These are phyloP conservation scores for Perccottus glenii DNA, from an alignment of 2,113 vertebrate species.

Conservation along the genomic window DNA sequence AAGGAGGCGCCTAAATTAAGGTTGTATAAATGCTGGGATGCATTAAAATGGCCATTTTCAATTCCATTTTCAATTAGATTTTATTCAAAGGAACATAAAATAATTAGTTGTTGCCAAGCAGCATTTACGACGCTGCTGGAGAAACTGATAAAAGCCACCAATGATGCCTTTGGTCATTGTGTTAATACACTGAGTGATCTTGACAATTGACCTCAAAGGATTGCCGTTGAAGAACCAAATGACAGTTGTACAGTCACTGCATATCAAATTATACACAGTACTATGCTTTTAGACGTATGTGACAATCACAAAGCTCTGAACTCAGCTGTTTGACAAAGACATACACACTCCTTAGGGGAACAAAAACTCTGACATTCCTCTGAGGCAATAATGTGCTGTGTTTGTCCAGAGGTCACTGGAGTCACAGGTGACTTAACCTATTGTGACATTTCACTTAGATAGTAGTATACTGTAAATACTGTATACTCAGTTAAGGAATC, in stretches of 20 bases:
- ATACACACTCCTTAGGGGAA: constrained; percentile 14
- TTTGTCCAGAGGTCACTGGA: constrained; percentile 36
- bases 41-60: too few relatives aligned
- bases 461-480: too few relatives aligned
- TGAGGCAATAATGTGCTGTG: constrained; percentile 26
- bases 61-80: too few relatives aligned
- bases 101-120: too few relatives aligned
- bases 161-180: neutral
- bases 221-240: constrained; percentile 15
- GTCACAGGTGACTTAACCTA: constrained; percentile 36
- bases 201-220: constrained; percentile 29
- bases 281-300: constrained; percentile 1
- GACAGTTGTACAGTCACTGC: constrained; percentile 7
- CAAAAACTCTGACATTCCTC: constrained; percentile 43
- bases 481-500: constrained; percentile 8
- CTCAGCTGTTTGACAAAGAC: neutral
- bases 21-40: too few relatives aligned
- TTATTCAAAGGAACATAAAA: too few relatives aligned
- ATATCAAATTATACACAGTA: constrained; percentile 11
- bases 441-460: constrained; percentile 46
- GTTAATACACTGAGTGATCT: constrained; percentile 5
- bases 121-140: too few relatives aligned
- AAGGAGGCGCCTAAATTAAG: too few relatives aligned
- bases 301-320: constrained; percentile 11
- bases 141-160: neutral